Percentiles rank a stretch among this genome's conserved stretches.
Evolutionary conservation across 2,113 vertebrate genomes (phyloP).

Genomic region (Asarcornis scutulata): DNA sequence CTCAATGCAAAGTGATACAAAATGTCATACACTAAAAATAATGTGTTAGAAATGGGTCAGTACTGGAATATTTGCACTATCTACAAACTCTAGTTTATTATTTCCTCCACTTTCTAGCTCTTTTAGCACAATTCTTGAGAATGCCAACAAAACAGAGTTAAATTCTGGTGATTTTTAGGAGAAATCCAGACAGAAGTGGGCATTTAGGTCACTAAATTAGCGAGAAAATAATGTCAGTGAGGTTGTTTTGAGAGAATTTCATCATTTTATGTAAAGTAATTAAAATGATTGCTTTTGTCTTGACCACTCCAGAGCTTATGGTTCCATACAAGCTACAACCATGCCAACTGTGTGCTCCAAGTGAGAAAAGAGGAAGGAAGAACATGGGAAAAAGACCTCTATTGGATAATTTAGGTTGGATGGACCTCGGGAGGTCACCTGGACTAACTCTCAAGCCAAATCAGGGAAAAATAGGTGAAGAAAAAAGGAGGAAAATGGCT

Average conservation of each 20-base stretch:
- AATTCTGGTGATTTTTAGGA: constrained; percentile 23
- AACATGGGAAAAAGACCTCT: fast-evolving
- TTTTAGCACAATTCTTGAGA: constrained; percentile 26
- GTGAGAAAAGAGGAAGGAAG: neutral
- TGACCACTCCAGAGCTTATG: neutral
- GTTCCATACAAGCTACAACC: neutral
- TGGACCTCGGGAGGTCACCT: neutral
- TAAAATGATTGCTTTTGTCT: neutral
- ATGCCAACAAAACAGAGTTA: neutral
- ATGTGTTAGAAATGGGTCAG: neutral
- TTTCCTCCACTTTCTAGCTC: neutral
- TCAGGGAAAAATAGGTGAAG: neutral
- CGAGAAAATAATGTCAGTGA: neutral
- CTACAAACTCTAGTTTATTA: neutral
- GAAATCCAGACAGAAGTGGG: neutral
- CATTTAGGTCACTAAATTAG: constrained; percentile 16
- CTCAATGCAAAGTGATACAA: neutral
- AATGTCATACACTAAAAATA: constrained; percentile 20
- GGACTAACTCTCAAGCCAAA: neutral
- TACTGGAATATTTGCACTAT: neutral
- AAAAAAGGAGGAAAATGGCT: neutral
- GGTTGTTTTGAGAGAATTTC: constrained; percentile 29
- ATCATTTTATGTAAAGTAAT: neutral
- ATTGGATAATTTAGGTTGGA: neutral
- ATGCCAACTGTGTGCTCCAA: neutral